Conservation (phyloP, 2,113 vertebrate genomes). For the Thunnus maccoyii region DNA sequence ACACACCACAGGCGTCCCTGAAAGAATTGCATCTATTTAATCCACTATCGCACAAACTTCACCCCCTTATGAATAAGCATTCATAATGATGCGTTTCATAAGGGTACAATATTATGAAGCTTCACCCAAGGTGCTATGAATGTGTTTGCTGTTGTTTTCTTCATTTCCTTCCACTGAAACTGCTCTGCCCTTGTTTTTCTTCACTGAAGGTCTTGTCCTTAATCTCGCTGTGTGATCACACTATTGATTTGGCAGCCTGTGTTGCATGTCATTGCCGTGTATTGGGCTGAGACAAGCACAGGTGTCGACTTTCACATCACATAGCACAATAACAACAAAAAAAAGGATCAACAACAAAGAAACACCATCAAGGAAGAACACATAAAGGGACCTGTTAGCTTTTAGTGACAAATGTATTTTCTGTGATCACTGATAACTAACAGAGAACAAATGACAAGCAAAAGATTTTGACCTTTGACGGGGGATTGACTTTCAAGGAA, state of each 20-base stretch:
- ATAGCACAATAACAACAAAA: neutral
- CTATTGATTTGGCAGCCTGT: constrained; percentile 12
- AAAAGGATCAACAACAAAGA: neutral
- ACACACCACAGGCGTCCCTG: constrained; percentile 8
- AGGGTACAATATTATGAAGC: no score
- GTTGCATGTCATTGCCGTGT: no score
- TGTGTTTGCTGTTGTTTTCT: neutral
- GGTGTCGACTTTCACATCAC: neutral
- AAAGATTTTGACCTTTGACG: constrained; percentile 5
- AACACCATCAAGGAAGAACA: neutral
- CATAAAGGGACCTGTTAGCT: neutral
- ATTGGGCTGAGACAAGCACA: neutral
- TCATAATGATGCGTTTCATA: neutral
- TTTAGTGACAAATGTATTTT: neutral
- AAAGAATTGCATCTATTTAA: neutral
- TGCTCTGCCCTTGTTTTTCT: neutral
- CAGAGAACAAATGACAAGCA: constrained; percentile 23
- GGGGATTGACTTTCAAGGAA: constrained; percentile 3
- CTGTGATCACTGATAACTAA: neutral
- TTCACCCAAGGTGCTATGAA: no score
- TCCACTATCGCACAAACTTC: no score
- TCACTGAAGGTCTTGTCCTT: neutral
- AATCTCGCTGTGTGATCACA: neutral
- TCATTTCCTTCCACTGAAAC: neutral
- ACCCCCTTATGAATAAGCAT: no score